A percentile compares a stretch with the other conserved stretches of the same genome.
Evolutionary conservation across 2,888 invertebrate species (phyloP).

Genomic region (Auanema freiburgensis): DNA sequence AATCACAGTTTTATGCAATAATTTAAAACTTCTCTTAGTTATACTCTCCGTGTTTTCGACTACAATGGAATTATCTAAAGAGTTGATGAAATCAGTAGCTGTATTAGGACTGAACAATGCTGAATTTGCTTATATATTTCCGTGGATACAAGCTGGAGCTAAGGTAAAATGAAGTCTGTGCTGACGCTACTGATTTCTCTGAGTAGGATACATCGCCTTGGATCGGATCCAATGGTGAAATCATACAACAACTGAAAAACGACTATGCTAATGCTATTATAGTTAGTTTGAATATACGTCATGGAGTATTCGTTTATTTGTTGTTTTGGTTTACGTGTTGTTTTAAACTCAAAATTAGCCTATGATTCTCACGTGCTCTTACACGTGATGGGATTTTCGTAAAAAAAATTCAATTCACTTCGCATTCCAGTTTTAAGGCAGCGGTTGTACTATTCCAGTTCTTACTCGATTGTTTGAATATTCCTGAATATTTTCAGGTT

Average conservation of each 20-base stretch:
- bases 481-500: constrained; percentile 29
- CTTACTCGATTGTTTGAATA: background rate
- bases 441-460: background rate
- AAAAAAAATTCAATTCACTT: no score
- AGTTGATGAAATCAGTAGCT: constrained; percentile 59
- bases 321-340: background rate
- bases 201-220: constrained; percentile 54
- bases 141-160: constrained; percentile 53
- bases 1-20: no score
- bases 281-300: constrained; percentile 22
- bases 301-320: no score
- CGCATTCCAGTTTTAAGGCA: no score
- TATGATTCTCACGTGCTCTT: background rate
- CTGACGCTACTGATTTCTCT: background rate
- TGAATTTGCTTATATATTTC: constrained; percentile 58
- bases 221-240: constrained; percentile 56
- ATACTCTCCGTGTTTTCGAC: constrained; percentile 59
- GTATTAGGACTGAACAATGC: constrained; percentile 47
- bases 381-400: no score
- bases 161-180: constrained; percentile 20
- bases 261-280: constrained; percentile 60
- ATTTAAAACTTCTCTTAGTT: constrained; percentile 36
- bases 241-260: constrained; percentile 57
- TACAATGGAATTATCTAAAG: constrained; percentile 59
- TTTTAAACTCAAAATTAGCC: background rate